Evolutionary conservation across 2,113 vertebrate species (phyloP), one percentile per base, ranked within the genome.

Genomic region (Leucopternis melanops): DNA sequence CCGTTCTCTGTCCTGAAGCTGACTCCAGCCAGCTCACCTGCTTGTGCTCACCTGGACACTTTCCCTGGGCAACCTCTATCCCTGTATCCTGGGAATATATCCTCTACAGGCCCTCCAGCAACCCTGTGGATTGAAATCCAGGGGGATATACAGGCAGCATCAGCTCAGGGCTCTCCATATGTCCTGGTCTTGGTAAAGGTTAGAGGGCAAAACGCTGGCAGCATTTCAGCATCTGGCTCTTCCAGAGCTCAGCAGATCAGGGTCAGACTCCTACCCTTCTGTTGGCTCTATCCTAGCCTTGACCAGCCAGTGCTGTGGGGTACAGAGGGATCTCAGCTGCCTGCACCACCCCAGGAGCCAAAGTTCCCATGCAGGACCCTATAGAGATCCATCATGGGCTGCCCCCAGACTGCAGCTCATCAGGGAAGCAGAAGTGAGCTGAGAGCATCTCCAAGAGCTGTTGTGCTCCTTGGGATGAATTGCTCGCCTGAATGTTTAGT

Each of bases 1-100:
- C 17, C 1, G 0, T 62, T 57, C 42, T 22, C 66, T 73, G 57
- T 21, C 59, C 67, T 0, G 1, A 14, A 26, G 23, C n/a, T 11
- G 7, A 16, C 20, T 40, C 38, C 63, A 34, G 26, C 10, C 83
- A 80, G 7, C 16, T 44, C 16, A 32, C 14, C 47, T 40, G 55
- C 36, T 29, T 57, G 25, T 57, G 34, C 13, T 59, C 13, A 45
- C 36, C 73, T 42, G 67, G 62, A 16, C n/a, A 8, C 57, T 54
- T 32, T 27, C 23, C 42, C 34, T 57, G 42, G 73, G 19, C 47
- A 52, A 18, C 10, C 2, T 84, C 78, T 63, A 18, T 20, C 34
- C 18, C 34, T 29, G 5, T 25, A 16, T 36, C 40, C 65, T 50
- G 36, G 65, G 32, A 59, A 29, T 45, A 44, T 14, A 38, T 45